Evolutionary conservation across 2,797 vertebrate genomes (phyloP), one percentile per base, ranked within the genome.

Genomic region (Tarsius wallacei): DNA sequence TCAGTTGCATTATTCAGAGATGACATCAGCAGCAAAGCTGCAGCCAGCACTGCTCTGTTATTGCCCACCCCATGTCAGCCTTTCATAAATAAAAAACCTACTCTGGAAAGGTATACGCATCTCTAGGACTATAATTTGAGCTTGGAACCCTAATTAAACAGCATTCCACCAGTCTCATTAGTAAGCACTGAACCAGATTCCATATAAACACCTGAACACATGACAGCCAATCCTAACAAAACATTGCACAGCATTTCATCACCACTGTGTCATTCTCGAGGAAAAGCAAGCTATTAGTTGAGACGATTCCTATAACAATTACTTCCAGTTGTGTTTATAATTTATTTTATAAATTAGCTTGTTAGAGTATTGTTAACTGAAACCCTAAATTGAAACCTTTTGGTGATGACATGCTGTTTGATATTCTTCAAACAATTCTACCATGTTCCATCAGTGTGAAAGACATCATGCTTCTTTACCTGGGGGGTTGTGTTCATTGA

Each of bases 401-500:
- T 88, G 9, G 70, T 96, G 93, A 14, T 33, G 90, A 1, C n/a
- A 63, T 31, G 21, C 26, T 77, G 59, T 91, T 53, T 63, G 53
- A 87, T 26, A 26, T 24, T 87, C 81, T 49, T 4, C 21, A 81
- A 61, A 63, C 78, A 87, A 81, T 83, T 91, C 49, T 21, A 28
- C 82, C 78, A 55, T 33, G 78, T 87, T 57, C 74, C 57, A 3
- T 85, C 61, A 70, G 22, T 85, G 86, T n/a, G 61, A 90, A 94
- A 96, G 81, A 85, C 61, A 26, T 5, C 24, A 61, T 70, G 82
- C 22, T 83, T 97, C 74, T 97, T 98, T 98, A 99, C 99, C 99
- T 95, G 99, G 98, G 64, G 99, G 97, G 42, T 99, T 96, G 2
- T 99, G 98, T 4, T 99, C 99, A 59, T 99, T 99, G 98, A 99